Percentiles rank a stretch among this genome's conserved stretches.
Conservation (phyloP, 2,888 invertebrate species). For the Sinodicranocentrus sp. region DNA sequence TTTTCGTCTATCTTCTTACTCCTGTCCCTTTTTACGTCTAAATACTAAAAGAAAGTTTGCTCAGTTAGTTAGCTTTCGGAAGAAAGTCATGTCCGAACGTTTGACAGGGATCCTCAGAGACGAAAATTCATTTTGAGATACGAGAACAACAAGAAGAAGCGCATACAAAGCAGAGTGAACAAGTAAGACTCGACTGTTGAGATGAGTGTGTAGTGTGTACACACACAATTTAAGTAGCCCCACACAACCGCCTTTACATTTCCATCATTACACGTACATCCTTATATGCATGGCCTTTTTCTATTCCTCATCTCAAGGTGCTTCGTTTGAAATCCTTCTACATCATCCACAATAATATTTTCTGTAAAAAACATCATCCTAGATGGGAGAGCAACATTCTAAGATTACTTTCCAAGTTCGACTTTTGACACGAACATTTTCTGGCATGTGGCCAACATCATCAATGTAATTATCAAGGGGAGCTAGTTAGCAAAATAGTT, state of each 20-base stretch:
- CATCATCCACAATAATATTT: too few species aligned
- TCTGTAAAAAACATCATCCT: too few species aligned
- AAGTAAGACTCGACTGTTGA: background rate
- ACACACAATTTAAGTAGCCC: background rate
- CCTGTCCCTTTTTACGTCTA: background rate
- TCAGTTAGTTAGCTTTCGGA: constrained; percentile 8
- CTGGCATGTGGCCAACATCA: constrained; percentile 76
- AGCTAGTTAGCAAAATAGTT: constrained; percentile 34
- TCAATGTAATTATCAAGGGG: constrained; percentile 75
- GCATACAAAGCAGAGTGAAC: background rate
- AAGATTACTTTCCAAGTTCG: background rate
- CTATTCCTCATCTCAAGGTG: background rate
- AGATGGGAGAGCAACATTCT: background rate
- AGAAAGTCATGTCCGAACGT: constrained; percentile 19
- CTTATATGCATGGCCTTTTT: background rate
- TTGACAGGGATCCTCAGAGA: constrained; percentile 24
- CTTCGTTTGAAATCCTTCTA: too few species aligned
- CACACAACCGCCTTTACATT: background rate
- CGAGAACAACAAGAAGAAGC: background rate
- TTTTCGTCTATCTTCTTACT: background rate
- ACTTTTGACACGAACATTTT: constrained; percentile 41
- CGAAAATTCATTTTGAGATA: constrained; percentile 23
- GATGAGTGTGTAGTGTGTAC: background rate
- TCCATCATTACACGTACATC: background rate
- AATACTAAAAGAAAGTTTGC: background rate